These are phyloP conservation scores for Labroides dimidiatus DNA, from an alignment of 2,797 vertebrate species.

Conservation along the genomic window DNA sequence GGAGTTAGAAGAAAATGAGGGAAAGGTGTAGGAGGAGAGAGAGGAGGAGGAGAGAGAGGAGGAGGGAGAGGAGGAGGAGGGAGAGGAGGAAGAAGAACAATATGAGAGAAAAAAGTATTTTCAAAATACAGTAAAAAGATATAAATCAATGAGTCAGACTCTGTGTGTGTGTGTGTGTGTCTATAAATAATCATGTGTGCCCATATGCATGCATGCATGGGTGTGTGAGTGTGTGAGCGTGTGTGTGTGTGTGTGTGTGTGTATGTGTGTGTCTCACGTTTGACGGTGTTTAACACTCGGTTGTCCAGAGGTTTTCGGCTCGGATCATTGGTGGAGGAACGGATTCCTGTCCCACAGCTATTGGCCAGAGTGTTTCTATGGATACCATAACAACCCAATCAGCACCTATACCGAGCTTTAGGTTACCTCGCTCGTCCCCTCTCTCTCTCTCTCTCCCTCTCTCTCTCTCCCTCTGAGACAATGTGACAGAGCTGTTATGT, in stretches of 20 bases:
- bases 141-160: slow-evolving; percentile 15
- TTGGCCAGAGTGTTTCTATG: slow-evolving; percentile 91
- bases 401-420: slow-evolving; percentile 85
- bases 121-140: slow-evolving; percentile 7
- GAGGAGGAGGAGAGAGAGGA: neutral
- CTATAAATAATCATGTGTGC: slow-evolving; percentile 4
- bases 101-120: neutral
- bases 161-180: slow-evolving; percentile 18
- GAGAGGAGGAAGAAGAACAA: neutral
- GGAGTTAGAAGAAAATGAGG: neutral
- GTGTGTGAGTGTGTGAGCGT: slow-evolving; percentile 4
- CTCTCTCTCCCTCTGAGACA: slow-evolving; percentile 43
- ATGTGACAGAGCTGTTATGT: slow-evolving; percentile 51
- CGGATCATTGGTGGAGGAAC: slow-evolving; percentile 96
- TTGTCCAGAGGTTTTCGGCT: slow-evolving; percentile 97
- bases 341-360: slow-evolving; percentile 96
- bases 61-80: neutral
- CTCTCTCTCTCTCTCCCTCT: neutral
- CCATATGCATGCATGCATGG: slow-evolving; percentile 4
- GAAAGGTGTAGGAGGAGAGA: neutral
- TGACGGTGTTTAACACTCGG: slow-evolving; percentile 95
- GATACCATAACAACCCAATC: slow-evolving; percentile 72
- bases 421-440: slow-evolving; percentile 6
- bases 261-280: slow-evolving; percentile 86
- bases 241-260: slow-evolving; percentile 17